A percentile compares a stretch with the other conserved stretches of the same genome.
Conservation (phyloP, 2,113 vertebrate genomes). For the Dicentrarchus labrax region DNA sequence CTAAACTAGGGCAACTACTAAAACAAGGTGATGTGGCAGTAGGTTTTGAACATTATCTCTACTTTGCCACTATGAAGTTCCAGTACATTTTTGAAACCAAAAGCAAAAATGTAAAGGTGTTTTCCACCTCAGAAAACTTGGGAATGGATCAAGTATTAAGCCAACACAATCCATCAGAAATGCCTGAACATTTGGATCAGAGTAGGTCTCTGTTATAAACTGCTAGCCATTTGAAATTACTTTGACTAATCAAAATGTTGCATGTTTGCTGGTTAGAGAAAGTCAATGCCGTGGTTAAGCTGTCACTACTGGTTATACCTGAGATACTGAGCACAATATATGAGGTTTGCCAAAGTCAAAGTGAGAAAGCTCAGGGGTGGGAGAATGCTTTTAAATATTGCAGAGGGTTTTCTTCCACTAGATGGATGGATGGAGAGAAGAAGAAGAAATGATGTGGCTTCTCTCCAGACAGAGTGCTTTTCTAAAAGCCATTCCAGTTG, state of each 20-base stretch:
- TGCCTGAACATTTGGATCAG: not conserved
- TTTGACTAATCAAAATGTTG: not conserved
- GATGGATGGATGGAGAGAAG: conserved; percentile 13
- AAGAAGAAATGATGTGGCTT: conserved; percentile 12
- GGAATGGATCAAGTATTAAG: not conserved
- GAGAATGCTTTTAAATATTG: conserved; percentile 74
- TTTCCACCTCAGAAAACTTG: not conserved
- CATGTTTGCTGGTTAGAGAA: not conserved
- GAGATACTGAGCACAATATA: not conserved
- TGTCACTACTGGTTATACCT: not conserved
- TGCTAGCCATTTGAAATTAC: not conserved
- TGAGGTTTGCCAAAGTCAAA: conserved; percentile 6
- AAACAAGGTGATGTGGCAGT: not conserved
- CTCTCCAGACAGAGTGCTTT: conserved; percentile 37
- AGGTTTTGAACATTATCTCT: not conserved
- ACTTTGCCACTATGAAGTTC: not conserved
- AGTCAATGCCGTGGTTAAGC: not conserved
- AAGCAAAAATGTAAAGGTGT: not conserved
- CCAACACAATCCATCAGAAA: not conserved
- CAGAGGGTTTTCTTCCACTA: conserved; percentile 48
- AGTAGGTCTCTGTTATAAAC: not conserved
- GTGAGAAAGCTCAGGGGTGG: conserved; percentile 17
- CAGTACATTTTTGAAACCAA: not conserved
- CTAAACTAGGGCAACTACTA: not conserved
- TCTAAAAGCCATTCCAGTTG: conserved; percentile 43